Evolutionary conservation across 2,888 invertebrate species (phyloP), one percentile per base, ranked within the genome.

Genomic region (Chalcis sispes): DNA sequence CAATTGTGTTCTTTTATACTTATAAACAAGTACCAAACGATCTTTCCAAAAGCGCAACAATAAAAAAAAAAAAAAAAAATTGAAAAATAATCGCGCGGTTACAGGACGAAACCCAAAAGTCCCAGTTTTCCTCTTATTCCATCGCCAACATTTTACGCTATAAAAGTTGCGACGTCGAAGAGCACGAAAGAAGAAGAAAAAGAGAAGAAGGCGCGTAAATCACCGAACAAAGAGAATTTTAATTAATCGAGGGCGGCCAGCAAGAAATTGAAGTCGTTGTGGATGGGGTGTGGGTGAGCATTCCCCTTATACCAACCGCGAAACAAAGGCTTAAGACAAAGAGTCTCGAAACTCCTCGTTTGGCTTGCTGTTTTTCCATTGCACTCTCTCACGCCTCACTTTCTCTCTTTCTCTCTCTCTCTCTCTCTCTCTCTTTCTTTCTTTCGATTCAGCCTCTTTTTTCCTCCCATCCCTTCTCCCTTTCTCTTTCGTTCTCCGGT

Each of bases 191-290:
- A n/a, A n/a, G n/a, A n/a, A n/a, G n/a, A n/a, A n/a, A n/a, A n/a
- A n/a, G n/a, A n/a, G n/a, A n/a, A n/a, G n/a, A n/a, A n/a, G 20
- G 10, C 67, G n/a, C 59, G 52, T 75, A 71, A 65, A 75, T 75
- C 65, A 71, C 32, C 29, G 32, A 59, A 65, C 75, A 75, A 71
- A 75, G 65, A 23, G 65, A 71, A 71, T 74, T 75, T 71, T 71
- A 71, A 75, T 67, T 70, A 75, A 75, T 70, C 59, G 70, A 52
- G 50, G 64, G 61, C 36, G 20, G 7, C 2, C 8, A 5, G 50
- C 15, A 42, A 58, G 42, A 58, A 59, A 15, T 4, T 15, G 13
- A 59, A 36, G 7, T 50, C 2, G 10, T 61, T 2, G 36, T n/a
- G 40, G 15, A 42, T 42, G 8, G 46, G 2, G 46, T 15, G 46